Percentiles rank a stretch among this genome's conserved stretches.
Conservation (phyloP, 2,797 vertebrate species). For the Poeciliopsis paucimaculata region DNA sequence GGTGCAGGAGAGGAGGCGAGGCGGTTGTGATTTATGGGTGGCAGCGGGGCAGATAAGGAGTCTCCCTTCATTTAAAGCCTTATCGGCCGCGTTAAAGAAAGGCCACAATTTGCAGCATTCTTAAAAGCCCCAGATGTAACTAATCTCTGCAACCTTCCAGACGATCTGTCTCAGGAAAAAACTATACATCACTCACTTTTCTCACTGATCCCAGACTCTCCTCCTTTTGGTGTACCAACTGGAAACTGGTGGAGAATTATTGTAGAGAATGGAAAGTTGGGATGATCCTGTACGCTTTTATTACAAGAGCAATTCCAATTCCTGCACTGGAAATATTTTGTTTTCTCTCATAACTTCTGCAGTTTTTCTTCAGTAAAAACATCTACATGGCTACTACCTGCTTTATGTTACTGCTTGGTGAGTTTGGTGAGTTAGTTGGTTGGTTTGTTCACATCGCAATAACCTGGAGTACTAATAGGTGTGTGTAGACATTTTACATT, state of each 20-base stretch:
- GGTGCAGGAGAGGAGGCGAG: conserved; percentile 78
- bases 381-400: neutral
- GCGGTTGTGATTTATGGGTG: conserved; percentile 89
- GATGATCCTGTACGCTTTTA: neutral
- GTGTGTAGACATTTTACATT: neutral
- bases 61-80: conserved; percentile 87
- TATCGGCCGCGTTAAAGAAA: conserved; percentile 87
- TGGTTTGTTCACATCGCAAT: neutral
- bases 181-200: conserved; percentile 86
- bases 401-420: neutral
- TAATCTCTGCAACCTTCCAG: conserved; percentile 87
- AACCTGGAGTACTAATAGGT: neutral
- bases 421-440: no score
- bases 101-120: conserved; percentile 89
- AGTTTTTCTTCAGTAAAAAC: neutral
- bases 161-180: conserved; percentile 81
- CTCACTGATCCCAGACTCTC: conserved; percentile 69
- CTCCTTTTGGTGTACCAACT: conserved; percentile 35
- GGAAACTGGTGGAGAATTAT: conserved; percentile 23
- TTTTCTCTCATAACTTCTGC: no score
- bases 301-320: neutral
- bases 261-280: neutral
- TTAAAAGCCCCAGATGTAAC: conserved; percentile 87
- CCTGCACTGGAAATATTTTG: no score
- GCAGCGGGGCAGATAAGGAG: conserved; percentile 84